Conservation (phyloP, 2,888 invertebrate species). For the Plagodis pulveraria region DNA sequence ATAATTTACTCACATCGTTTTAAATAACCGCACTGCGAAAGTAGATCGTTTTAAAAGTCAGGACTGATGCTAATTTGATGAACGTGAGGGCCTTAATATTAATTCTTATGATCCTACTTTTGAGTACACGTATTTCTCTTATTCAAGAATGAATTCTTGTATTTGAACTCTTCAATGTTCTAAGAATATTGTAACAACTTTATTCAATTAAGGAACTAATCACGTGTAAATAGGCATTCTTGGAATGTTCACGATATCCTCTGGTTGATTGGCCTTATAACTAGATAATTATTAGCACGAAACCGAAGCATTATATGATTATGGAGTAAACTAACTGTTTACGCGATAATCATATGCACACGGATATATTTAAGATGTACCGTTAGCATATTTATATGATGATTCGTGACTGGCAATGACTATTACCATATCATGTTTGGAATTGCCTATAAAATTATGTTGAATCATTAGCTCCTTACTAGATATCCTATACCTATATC, state of each 20-base stretch:
- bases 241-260: constrained; percentile 58
- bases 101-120: too few species aligned
- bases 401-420: background rate
- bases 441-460: too few species aligned
- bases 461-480: too few species aligned
- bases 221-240: constrained; percentile 46
- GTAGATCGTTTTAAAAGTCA: too few species aligned
- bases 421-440: background rate
- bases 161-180: constrained; percentile 10
- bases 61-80: too few species aligned
- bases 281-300: constrained; percentile 65
- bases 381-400: constrained; percentile 4
- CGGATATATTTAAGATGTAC: constrained; percentile 15
- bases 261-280: constrained; percentile 56
- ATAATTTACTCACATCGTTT: too few species aligned
- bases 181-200: constrained; percentile 28
- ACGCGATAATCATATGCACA: constrained; percentile 12
- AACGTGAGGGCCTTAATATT: too few species aligned
- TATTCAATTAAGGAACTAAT: constrained; percentile 39
- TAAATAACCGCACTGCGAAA: too few species aligned
- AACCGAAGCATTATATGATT: constrained; percentile 34
- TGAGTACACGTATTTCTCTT: too few species aligned
- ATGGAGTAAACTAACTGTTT: constrained; percentile 7
- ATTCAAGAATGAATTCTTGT: too few species aligned
- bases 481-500: too few species aligned